A percentile compares a stretch with the other conserved stretches of the same genome.
Evolutionary conservation across 1,140 invertebrate genomes (phyloP).

Genomic region (Tribolium castaneum): DNA sequence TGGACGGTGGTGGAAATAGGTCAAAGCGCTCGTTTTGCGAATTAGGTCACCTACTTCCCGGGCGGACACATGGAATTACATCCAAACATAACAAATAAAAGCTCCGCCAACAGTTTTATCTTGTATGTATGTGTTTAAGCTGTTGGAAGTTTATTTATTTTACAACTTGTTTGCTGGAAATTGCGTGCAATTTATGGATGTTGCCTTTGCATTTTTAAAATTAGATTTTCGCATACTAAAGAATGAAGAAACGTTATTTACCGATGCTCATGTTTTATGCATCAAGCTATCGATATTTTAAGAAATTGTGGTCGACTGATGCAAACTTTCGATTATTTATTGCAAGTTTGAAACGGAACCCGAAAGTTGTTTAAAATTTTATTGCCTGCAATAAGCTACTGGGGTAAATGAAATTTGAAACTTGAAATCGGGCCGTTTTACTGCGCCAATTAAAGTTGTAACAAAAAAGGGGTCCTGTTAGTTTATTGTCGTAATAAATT

Average conservation of each 20-base stretch:
- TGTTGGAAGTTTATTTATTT: conserved; percentile 26
- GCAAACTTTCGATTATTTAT: conserved; percentile 1
- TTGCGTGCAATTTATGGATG: conserved; percentile 9
- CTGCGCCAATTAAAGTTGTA: background rate
- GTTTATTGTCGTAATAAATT: conserved; percentile 10
- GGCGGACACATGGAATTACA: conserved; percentile 27
- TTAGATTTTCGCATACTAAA: background rate
- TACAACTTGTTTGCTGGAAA: conserved; percentile 12
- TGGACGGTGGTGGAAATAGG: conserved; percentile 34
- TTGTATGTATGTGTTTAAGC: conserved; percentile 38
- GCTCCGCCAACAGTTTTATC: conserved; percentile 23
- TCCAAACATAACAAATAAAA: conserved; percentile 42
- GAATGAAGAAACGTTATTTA: background rate
- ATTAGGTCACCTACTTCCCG: conserved; percentile 46
- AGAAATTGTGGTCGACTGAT: background rate
- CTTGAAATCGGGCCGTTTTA: background rate
- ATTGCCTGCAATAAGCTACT: background rate
- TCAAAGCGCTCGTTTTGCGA: conserved; percentile 36
- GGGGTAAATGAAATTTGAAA: background rate
- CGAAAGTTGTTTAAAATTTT: conserved; percentile 5
- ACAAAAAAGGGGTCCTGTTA: conserved; percentile 1
- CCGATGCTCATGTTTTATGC: background rate
- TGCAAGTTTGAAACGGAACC: background rate
- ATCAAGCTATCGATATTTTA: background rate
- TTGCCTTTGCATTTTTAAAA: background rate